phyloP scores from a whole-genome alignment of 2,113 vertebrate genomes.

The Asarcornis scutulata region DNA sequence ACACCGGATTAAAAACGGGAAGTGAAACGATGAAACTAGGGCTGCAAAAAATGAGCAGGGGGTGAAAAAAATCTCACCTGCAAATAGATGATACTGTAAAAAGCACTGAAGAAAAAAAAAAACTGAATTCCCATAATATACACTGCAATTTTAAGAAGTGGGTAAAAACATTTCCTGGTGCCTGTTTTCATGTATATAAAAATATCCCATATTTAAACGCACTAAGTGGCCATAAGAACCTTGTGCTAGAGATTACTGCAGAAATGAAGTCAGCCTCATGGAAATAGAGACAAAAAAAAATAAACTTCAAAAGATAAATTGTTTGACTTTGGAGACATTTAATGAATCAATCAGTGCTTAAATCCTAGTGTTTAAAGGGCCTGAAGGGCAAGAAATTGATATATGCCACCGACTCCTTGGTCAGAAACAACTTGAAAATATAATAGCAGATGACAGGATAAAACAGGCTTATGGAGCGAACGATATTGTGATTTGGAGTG shows the following conservation, averaged over 20 bases:
- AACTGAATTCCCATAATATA: neutral
- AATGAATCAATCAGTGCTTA: conserved; percentile 14
- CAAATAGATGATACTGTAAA: neutral
- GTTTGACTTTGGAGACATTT: conserved; percentile 11
- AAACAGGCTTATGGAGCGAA: conserved; percentile 11
- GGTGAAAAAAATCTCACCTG: neutral
- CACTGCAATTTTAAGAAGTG: neutral
- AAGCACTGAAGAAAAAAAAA: neutral
- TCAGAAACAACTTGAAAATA: neutral
- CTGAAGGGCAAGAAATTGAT: conserved; percentile 21
- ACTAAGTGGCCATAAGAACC: neutral
- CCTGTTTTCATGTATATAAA: neutral
- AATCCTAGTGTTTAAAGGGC: neutral
- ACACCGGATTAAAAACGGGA: neutral
- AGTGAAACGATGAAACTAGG: neutral
- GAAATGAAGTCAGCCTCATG: neutral
- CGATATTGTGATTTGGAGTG: neutral
- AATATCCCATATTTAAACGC: neutral
- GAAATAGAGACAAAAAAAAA: conserved; percentile 2
- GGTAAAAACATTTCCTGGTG: neutral
- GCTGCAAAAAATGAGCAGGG: neutral
- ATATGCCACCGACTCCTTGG: neutral
- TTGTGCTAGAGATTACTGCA: neutral
- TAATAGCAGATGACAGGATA: conserved; percentile 19
- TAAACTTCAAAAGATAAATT: neutral